Evolutionary conservation across 2,113 vertebrate genomes (phyloP).

Genomic region (Brevimyrus niger): DNA sequence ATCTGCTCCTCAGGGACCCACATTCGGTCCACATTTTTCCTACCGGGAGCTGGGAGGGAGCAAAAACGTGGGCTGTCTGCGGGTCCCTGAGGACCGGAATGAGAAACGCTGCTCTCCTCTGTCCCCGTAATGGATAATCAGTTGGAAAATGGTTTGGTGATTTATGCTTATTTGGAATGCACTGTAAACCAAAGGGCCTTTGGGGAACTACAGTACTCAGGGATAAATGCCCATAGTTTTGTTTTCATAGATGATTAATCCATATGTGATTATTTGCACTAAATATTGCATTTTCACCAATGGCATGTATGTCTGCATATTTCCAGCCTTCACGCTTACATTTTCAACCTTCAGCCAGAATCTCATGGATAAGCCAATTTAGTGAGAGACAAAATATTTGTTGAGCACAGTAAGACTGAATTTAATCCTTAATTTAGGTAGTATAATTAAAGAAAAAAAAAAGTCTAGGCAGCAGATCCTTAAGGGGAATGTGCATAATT

Average conservation of each 20-base stretch:
- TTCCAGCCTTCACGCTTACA: background rate
- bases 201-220: background rate
- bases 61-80: background rate
- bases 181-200: background rate
- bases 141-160: background rate
- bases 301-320: background rate
- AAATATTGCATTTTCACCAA: background rate
- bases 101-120: background rate
- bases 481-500: constrained; percentile 39
- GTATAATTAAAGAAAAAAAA: background rate
- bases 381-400: background rate
- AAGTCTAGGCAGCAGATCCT: constrained; percentile 16
- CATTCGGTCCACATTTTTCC: background rate
- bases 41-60: background rate
- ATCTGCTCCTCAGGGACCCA: background rate
- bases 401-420: background rate
- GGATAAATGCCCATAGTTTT: background rate
- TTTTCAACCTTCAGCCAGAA: background rate
- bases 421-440: background rate
- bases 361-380: background rate
- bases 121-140: background rate
- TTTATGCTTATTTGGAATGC: background rate
- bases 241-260: background rate
- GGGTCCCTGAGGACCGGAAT: background rate
- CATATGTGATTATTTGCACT: background rate